phyloP scores from a whole-genome alignment of 2,113 vertebrate genomes.

The Osmerus eperlanus region DNA sequence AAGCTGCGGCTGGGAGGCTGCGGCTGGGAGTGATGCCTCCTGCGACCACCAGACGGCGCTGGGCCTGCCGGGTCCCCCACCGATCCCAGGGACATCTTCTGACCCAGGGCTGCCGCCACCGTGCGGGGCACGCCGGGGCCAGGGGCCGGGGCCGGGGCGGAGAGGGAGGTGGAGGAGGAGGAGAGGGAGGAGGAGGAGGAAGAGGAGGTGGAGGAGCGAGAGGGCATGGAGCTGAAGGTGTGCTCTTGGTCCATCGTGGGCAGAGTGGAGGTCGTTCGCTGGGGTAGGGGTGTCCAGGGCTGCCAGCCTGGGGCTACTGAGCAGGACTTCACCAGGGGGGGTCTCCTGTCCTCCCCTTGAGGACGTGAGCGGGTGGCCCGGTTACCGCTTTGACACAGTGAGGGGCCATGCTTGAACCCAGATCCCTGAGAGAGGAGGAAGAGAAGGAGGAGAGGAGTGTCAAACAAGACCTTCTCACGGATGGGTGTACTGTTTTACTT shows the following conservation, averaged over 20 bases:
- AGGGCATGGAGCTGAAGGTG: conserved; percentile 62
- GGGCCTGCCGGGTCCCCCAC: conserved; percentile 23
- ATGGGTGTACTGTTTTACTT: too few species aligned
- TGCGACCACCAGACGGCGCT: conserved; percentile 51
- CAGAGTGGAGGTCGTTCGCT: conserved; percentile 33
- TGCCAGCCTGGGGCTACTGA: conserved; percentile 75
- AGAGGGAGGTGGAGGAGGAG: conserved; percentile 67
- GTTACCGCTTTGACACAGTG: conserved; percentile 50
- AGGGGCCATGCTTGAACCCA: conserved; percentile 48
- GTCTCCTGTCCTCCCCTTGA: conserved; percentile 52
- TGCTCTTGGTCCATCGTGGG: conserved; percentile 53
- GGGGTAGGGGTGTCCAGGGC: conserved; percentile 74
- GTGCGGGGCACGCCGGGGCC: conserved; percentile 17
- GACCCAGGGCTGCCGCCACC: conserved; percentile 20
- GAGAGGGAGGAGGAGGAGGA: conserved; percentile 65
- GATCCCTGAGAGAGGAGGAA: conserved; percentile 36
- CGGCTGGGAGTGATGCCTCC: conserved; percentile 74
- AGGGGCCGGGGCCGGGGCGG: conserved; percentile 30
- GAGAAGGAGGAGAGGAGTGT: not conserved
- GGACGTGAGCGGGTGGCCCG: conserved; percentile 29
- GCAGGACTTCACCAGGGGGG: conserved; percentile 64
- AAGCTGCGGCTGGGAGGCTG: conserved; percentile 62
- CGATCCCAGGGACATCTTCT: conserved; percentile 42
- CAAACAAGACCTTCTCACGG: not conserved
- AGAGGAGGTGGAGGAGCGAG: conserved; percentile 58